These are phyloP conservation scores for Phortica magna DNA, from an alignment of 2,888 invertebrate genomes.

Conservation along the genomic window DNA sequence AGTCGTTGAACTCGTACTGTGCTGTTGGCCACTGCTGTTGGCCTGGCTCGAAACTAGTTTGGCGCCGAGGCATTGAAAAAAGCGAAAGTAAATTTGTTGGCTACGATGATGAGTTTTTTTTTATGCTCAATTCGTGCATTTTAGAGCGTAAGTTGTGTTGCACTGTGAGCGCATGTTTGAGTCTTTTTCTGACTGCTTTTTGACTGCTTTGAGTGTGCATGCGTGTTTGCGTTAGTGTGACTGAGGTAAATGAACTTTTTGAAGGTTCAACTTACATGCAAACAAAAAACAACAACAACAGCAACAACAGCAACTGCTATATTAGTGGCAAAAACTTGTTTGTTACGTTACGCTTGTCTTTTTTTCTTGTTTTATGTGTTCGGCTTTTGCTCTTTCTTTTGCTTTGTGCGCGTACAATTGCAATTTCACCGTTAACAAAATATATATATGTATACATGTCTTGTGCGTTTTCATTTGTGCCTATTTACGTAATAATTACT, in stretches of 20 bases:
- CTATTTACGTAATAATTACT: conserved; percentile 20
- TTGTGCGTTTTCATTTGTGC: background rate
- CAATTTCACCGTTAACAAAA: conserved; percentile 69
- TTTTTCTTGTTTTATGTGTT: conserved; percentile 38
- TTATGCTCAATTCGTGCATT: conserved; percentile 29
- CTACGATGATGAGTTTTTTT: conserved; percentile 40
- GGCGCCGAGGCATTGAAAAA: conserved; percentile 78
- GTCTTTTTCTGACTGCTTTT: conserved; percentile 31
- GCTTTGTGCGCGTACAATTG: conserved; percentile 60
- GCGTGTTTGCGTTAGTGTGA: no score
- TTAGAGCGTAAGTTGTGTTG: background rate
- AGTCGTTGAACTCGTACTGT: conserved; percentile 73
- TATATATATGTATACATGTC: background rate
- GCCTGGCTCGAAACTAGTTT: conserved; percentile 65
- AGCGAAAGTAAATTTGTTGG: conserved; percentile 75
- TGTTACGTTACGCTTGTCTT: conserved; percentile 63
- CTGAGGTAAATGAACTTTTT: conserved; percentile 77
- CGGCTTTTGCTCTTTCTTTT: conserved; percentile 30
- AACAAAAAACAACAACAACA: background rate
- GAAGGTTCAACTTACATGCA: conserved; percentile 76
- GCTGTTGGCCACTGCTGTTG: conserved; percentile 48
- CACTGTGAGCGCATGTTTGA: conserved; percentile 14
- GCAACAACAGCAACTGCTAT: conserved; percentile 2
- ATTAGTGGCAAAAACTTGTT: conserved; percentile 59
- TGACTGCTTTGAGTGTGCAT: background rate